Conservation (phyloP, 2,888 invertebrate genomes). For the Chymomyza procnemis region DNA sequence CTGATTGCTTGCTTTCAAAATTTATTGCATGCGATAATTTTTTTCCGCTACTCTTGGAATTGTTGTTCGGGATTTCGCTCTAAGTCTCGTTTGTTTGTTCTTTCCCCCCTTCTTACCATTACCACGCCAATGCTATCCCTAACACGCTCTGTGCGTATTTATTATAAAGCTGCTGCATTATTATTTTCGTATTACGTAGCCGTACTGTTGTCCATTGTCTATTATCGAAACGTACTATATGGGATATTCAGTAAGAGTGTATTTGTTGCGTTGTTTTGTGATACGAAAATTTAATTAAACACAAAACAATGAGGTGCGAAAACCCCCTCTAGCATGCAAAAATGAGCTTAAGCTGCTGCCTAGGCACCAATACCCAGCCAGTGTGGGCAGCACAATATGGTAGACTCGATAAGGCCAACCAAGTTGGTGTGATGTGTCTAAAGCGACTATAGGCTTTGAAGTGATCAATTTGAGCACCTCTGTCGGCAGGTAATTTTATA, state of each 20-base stretch:
- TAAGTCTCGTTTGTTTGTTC: background rate
- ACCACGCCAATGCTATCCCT: slow-evolving; percentile 20
- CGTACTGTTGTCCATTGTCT: background rate
- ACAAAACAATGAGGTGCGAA: slow-evolving; percentile 13
- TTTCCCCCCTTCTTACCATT: too few species aligned
- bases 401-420: too few species aligned
- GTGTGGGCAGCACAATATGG: too few species aligned
- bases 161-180: slow-evolving; percentile 63
- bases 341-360: background rate
- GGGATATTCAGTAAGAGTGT: background rate
- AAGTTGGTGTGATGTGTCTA: too few species aligned
- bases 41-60: background rate
- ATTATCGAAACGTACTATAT: background rate
- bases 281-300: slow-evolving; percentile 57
- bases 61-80: background rate
- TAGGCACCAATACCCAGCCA: too few species aligned
- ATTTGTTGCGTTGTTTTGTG: slow-evolving; percentile 14
- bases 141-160: slow-evolving; percentile 37
- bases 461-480: too few species aligned
- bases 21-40: slow-evolving; percentile 64
- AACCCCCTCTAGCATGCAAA: background rate
- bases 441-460: too few species aligned
- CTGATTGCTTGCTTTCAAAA: slow-evolving; percentile 67
- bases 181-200: slow-evolving; percentile 54
- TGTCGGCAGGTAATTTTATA: too few species aligned